Evolutionary conservation across 2,797 vertebrate genomes (phyloP).

Genomic region (Cyclura pinguis): DNA sequence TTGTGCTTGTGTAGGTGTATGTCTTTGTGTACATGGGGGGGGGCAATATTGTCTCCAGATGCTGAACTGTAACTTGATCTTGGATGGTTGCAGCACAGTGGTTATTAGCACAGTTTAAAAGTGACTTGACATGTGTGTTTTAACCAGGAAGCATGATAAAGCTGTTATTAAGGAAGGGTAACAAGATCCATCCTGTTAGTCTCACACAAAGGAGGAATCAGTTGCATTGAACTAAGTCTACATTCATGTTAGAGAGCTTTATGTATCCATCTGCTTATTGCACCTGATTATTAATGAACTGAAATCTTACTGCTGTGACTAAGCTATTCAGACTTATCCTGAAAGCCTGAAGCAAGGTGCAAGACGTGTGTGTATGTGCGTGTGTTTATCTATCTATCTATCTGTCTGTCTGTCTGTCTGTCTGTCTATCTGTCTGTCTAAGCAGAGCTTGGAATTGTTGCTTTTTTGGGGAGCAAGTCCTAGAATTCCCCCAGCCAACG

Average conservation of each 20-base stretch:
- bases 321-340: conserved; percentile 7
- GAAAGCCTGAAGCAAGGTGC: background rate
- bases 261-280: conserved; percentile 27
- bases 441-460: too few species aligned
- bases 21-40: background rate
- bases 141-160: background rate
- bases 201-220: conserved; percentile 1
- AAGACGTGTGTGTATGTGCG: background rate
- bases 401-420: background rate
- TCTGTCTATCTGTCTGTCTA: background rate
- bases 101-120: conserved; percentile 8
- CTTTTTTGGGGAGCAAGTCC: too few species aligned
- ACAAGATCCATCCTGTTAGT: conserved; percentile 3
- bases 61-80: background rate
- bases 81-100: background rate
- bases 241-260: conserved; percentile 27
- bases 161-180: background rate
- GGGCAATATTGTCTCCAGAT: background rate
- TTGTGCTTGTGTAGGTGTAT: background rate
- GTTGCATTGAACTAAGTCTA: background rate
- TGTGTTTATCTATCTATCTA: background rate
- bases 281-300: conserved; percentile 12
- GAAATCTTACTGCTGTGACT: conserved; percentile 23
- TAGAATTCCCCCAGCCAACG: too few species aligned
- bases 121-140: background rate